Base-by-base conservation (phyloP, 2,888 invertebrate species). In the Erpobdella octoculata region DNA sequence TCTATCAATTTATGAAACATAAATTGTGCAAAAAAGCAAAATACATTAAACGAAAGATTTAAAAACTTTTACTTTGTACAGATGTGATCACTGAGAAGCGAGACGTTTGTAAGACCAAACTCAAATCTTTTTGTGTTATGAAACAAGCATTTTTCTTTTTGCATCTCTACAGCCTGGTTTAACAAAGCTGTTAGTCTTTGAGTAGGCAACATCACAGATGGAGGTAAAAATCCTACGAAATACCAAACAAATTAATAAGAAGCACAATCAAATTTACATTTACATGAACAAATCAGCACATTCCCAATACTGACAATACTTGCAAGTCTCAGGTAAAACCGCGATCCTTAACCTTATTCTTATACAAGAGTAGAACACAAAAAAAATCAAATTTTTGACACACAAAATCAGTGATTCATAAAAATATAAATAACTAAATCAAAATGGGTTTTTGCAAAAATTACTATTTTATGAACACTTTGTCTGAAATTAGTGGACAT, bases 21-120 rank as follows among this genome's bases (percentile, higher is more conserved):
- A n/a, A n/a, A n/a, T n/a, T n/a, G n/a, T n/a, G n/a, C n/a, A n/a
- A n/a, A n/a, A n/a, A n/a, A n/a, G n/a, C n/a, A n/a, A n/a, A n/a
- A n/a, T n/a, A n/a, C n/a, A n/a, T n/a, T n/a, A n/a, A n/a, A n/a
- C n/a, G n/a, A n/a, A n/a, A n/a, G n/a, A n/a, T n/a, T n/a, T n/a
- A n/a, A n/a, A n/a, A n/a, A n/a, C n/a, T n/a, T 46, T 46, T 33
- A 67, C 67, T 41, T 67, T 28, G 67, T 31, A 41, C 67, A 67
- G 28, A 67, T 28, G 33, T 67, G 67, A 67, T 67, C 67, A 37
- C 46, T 37, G 28, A 46, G 37, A 37, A 67, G 46, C 2, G 46
- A 67, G 25, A 37, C 46, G 46, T 46, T 46, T 37, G 25, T 31
- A 21, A 25, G 25, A n/a, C 21, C 21, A 25, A 35, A 36, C 18